Evolutionary conservation across 1,140 invertebrate species (phyloP).

Genomic region (Drosophila pandora): DNA sequence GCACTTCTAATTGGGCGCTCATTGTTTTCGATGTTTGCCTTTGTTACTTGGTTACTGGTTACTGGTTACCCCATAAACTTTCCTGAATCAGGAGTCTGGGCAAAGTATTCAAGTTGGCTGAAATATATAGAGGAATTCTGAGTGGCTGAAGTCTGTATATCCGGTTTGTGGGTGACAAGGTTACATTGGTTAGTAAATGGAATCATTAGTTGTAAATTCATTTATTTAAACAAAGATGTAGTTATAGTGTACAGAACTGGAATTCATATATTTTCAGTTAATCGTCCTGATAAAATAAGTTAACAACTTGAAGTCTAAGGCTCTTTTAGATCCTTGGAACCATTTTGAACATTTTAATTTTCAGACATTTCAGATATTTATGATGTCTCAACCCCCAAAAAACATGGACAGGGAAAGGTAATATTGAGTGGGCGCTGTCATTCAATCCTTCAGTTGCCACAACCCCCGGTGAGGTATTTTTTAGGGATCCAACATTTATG

Average conservation of each 20-base stretch:
- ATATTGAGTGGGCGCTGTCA: slow-evolving; percentile 38
- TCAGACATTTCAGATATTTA: slow-evolving; percentile 18
- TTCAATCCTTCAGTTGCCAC: slow-evolving; percentile 39
- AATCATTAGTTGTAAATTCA: too few relatives aligned
- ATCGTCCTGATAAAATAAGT: too few relatives aligned
- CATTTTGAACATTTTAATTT: slow-evolving; percentile 2
- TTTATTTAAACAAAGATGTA: too few relatives aligned
- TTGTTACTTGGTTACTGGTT: slow-evolving; percentile 32
- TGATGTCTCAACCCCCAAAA: slow-evolving; percentile 11
- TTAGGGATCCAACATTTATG: slow-evolving; percentile 69
- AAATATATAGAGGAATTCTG: not conserved
- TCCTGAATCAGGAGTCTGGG: slow-evolving; percentile 3
- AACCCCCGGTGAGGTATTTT: slow-evolving; percentile 26
- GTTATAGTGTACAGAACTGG: too few relatives aligned
- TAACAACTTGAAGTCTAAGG: not conserved
- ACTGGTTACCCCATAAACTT: slow-evolving; percentile 20
- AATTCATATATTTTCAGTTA: too few relatives aligned
- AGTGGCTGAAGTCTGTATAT: not conserved
- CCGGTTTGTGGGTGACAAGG: not conserved
- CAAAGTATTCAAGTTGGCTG: not conserved
- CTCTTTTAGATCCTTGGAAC: not conserved
- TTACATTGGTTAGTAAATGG: too few relatives aligned
- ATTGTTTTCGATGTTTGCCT: slow-evolving; percentile 49
- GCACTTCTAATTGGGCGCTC: slow-evolving; percentile 58
- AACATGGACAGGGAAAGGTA: slow-evolving; percentile 5